phyloP scores from a whole-genome alignment of 2,113 vertebrate genomes.

The Verasper variegatus region DNA sequence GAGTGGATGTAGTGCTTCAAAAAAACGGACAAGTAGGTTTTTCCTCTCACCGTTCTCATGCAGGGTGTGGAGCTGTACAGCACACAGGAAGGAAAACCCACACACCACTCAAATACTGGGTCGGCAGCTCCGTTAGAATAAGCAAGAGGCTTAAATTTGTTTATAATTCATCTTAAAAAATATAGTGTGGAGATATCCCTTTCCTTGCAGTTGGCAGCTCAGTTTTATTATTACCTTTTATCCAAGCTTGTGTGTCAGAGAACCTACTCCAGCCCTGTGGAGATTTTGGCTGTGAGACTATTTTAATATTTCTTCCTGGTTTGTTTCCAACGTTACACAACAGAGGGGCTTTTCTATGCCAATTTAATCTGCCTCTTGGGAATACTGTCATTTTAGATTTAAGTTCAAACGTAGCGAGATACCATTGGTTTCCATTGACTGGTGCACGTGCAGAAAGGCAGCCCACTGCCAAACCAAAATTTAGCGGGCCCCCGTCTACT shows the following conservation, averaged over 20 bases:
- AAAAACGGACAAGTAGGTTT: constrained; percentile 57
- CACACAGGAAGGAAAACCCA: constrained; percentile 37
- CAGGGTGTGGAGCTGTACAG: constrained; percentile 54
- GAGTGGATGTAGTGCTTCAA: constrained; percentile 52
- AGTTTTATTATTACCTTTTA: constrained; percentile 53
- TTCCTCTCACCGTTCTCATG: constrained; percentile 35
- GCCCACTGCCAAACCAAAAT: constrained; percentile 66
- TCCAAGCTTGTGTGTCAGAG: constrained; percentile 37
- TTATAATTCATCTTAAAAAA: constrained; percentile 50
- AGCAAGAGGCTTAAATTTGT: constrained; percentile 31
- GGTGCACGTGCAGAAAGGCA: constrained; percentile 49
- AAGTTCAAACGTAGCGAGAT: constrained; percentile 44
- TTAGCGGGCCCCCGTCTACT: constrained; percentile 40
- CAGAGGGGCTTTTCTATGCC: constrained; percentile 1
- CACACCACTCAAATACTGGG: constrained; percentile 39
- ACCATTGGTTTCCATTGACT: constrained; percentile 55
- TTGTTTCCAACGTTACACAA: constrained; percentile 45
- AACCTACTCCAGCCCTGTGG: background rate
- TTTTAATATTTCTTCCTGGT: constrained; percentile 19
- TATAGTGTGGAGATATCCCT: constrained; percentile 37
- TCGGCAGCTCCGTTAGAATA: constrained; percentile 48
- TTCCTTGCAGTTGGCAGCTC: constrained; percentile 35
- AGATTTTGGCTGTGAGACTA: background rate
- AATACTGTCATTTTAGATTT: constrained; percentile 32
- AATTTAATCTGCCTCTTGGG: constrained; percentile 20